Base-by-base conservation (phyloP, 2,888 invertebrate species). In the Hemicrepidius hirtus region DNA sequence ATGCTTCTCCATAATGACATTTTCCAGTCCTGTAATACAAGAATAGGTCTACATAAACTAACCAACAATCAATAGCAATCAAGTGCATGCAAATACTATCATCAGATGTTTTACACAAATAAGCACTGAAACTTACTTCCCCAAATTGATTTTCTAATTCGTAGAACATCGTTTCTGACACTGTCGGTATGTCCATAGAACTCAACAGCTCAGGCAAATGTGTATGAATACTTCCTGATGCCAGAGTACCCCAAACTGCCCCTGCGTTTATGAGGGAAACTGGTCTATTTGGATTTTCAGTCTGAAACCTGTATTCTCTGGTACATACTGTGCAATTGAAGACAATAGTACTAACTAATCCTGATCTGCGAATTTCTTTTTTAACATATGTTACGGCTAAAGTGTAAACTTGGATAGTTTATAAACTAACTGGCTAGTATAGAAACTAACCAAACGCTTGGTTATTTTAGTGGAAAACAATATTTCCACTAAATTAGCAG, bases 211-310 rank as follows among this genome's bases (percentile, higher is more conserved):
- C 76, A 7, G 10, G 49, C 28, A 74, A 16, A 64, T 76, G 73
- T 46, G 41, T 16, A 64, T 72, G 64, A 10, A 75, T 73, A 49
- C 66, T 72, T 35, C 75, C 76, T n/a, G 75, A 62, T n/a, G 76
- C 75, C 53, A 77, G 13, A 16, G 73, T 75, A 12, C 74, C 71
- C 70, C 74, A 77, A 28, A 76, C 75, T 46, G 74, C 74, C 16
- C 73, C 76, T 50, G 18, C 37, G 53, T 75, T 77, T 20, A 71
- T 64, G 1, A 62, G 12, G 1, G 73, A 73, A 28, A 53, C 67
- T 18, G 10, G 6, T 1, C 18, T 24, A 10, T 67, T 50, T 1
- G 73, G 73, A 68, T 74, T 46, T 66, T 76, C 76, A 7, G 76
- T 76, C 4, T 57, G 37, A 68, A 28, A 35, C 1, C 5, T 3